Evolutionary conservation across 2,888 invertebrate genomes (phyloP).

Genomic region (Pardosa pseudoannulata): DNA sequence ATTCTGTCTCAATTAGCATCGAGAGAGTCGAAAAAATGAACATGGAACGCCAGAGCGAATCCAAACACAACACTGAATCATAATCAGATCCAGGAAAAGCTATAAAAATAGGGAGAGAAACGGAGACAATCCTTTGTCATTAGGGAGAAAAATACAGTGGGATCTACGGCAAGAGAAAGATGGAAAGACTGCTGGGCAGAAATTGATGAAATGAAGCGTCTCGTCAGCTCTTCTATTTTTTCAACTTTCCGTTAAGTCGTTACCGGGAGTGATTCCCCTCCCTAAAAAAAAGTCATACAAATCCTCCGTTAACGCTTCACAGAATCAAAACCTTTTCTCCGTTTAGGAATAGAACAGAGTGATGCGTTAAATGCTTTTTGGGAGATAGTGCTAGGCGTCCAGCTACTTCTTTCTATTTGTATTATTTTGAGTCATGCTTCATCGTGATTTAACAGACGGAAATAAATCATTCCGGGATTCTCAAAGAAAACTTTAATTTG

Average conservation of each 20-base stretch:
- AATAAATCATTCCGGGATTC: no score
- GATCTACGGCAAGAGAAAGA: neutral
- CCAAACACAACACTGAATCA: slow-evolving; percentile 6
- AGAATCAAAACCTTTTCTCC: slow-evolving; percentile 19
- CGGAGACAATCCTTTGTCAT: slow-evolving; percentile 18
- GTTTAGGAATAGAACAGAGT: neutral
- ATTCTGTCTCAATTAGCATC: neutral
- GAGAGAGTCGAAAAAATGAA: neutral
- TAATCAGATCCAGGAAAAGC: slow-evolving; percentile 5
- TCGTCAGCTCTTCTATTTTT: slow-evolving; percentile 11
- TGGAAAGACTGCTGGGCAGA: neutral
- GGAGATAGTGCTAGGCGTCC: neutral
- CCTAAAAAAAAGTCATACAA: neutral
- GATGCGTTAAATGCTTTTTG: neutral
- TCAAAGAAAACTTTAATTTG: no score
- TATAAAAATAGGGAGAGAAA: neutral
- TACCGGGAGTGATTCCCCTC: slow-evolving; percentile 2
- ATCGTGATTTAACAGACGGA: no score
- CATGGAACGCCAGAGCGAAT: neutral
- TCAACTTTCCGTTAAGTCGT: slow-evolving; percentile 14
- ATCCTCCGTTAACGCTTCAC: slow-evolving; percentile 13
- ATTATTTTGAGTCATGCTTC: no score
- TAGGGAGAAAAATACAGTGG: neutral
- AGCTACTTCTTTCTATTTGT: neutral
- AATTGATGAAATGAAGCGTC: slow-evolving; percentile 25